A percentile compares a stretch with the other conserved stretches of the same genome.
phyloP scores from a whole-genome alignment of 2,888 invertebrate genomes.

The Sialis fuliginosa region DNA sequence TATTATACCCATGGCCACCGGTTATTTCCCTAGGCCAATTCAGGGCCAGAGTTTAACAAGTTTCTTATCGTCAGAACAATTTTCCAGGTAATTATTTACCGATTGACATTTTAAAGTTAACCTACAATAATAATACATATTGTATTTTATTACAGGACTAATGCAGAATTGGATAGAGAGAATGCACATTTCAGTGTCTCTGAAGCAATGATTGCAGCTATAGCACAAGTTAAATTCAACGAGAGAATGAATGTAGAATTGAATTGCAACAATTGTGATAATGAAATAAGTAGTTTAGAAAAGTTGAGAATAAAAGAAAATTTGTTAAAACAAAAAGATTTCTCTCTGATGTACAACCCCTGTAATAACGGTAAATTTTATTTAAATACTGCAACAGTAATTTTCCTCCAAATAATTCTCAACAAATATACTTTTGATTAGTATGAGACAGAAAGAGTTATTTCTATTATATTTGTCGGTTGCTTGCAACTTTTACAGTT shows the following conservation, averaged over 20 bases:
- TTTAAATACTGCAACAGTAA: too few relatives aligned
- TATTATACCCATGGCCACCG: conserved; percentile 38
- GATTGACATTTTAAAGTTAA: too few relatives aligned
- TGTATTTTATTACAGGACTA: conserved; percentile 27
- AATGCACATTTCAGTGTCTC: conserved; percentile 75
- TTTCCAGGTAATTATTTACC: conserved; percentile 23
- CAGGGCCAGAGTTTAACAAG: conserved; percentile 55
- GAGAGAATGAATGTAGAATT: conserved; percentile 28
- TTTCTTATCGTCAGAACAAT: conserved; percentile 53
- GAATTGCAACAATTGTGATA: conserved; percentile 39
- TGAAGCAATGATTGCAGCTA: conserved; percentile 67
- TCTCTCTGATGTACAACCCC: too few relatives aligned
- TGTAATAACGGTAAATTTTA: too few relatives aligned
- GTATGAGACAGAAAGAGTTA: too few relatives aligned
- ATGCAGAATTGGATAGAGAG: conserved; percentile 65
- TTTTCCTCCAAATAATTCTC: too few relatives aligned
- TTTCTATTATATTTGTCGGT: too few relatives aligned
- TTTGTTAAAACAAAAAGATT: too few relatives aligned
- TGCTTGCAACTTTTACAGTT: too few relatives aligned
- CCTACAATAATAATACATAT: too few relatives aligned
- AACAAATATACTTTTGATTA: too few relatives aligned
- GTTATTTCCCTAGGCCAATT: conserved; percentile 37
- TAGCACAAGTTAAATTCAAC: conserved; percentile 53
- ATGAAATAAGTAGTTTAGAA: conserved; percentile 44
- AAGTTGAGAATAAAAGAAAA: conserved; percentile 12